Evolutionary conservation across 2,113 vertebrate species (phyloP).

Genomic region (Pogonocichla stellata): DNA sequence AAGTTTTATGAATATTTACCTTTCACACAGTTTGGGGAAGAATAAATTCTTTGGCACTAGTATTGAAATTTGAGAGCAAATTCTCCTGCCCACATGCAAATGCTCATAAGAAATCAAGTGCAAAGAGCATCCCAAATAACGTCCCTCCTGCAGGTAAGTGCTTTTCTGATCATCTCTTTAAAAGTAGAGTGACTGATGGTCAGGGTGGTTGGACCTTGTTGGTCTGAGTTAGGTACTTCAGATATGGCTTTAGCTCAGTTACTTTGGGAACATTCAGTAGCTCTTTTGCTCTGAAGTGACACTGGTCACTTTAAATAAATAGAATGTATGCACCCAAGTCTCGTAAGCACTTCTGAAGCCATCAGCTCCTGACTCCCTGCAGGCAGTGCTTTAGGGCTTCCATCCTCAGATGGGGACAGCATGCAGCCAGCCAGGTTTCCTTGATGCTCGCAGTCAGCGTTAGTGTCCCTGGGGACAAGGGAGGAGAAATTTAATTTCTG

Average conservation of each 20-base stretch:
- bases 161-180: neutral
- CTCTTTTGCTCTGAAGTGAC: neutral
- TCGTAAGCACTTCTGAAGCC: neutral
- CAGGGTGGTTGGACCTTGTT: neutral
- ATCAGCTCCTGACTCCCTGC: neutral
- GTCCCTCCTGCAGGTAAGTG: neutral
- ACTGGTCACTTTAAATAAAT: neutral
- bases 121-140: neutral
- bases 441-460: rapidly evolving
- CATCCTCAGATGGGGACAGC: neutral
- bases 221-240: neutral
- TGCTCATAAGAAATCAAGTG: neutral
- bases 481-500: neutral
- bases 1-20: slow-evolving; percentile 64
- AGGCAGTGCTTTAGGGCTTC: neutral
- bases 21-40: neutral
- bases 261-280: neutral
- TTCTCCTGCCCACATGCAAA: neutral
- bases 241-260: neutral
- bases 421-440: neutral
- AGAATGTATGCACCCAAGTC: neutral
- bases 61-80: neutral
- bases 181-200: neutral
- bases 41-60: slow-evolving; percentile 21
- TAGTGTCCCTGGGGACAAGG: neutral